Evolutionary conservation across 2,797 vertebrate species (phyloP), one percentile per base, ranked within the genome.

Genomic region (Hyperoplus immaculatus): DNA sequence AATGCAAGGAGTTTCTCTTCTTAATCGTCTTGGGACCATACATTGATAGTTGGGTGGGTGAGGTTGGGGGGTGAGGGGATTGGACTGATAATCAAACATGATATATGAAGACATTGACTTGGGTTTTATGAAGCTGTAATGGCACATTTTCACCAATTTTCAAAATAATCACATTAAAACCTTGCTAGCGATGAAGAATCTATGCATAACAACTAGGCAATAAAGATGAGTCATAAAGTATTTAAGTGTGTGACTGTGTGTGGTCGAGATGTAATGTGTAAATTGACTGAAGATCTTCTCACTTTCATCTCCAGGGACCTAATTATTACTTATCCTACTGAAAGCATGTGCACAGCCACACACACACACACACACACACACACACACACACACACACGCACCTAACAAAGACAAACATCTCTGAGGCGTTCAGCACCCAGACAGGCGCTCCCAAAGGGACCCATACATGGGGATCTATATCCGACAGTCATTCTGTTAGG

Each of bases 341-440:
- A 70, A 88, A 47, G 66, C 68, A 71, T 38, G 57, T 36, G 54
- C 45, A 18, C 69, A 6, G 39, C 10, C 8, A 16, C 57, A 36
- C 43, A 43, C 39, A 14, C 47, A 21, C 59, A 50, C 36, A 47
- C 56, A 67, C 69, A 43, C 43, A 46, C 15, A 16, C 29, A 56
- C 62, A 66, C 54, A 50, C 77, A 47, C 39, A 64, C 41, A 58
- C 55, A 58, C 63, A 61, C 68, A 36, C 41, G 58, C n/a, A 66
- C 74, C 74, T 4, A 77, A 63, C 49, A 54, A 85, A 83, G 85
- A 91, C 86, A 87, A 83, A 89, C 84, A 86, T 85, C 75, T 80
- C 72, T 45, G 51, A 78, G 75, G 77, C 75, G 86, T 91, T 87
- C 72, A 53, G 64, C 86, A 80, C 75, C 83, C 80, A 88, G 83